Percentiles rank a stretch among this genome's conserved stretches.
phyloP scores from a whole-genome alignment of 2,113 vertebrate genomes.

The Trachemys scripta region DNA sequence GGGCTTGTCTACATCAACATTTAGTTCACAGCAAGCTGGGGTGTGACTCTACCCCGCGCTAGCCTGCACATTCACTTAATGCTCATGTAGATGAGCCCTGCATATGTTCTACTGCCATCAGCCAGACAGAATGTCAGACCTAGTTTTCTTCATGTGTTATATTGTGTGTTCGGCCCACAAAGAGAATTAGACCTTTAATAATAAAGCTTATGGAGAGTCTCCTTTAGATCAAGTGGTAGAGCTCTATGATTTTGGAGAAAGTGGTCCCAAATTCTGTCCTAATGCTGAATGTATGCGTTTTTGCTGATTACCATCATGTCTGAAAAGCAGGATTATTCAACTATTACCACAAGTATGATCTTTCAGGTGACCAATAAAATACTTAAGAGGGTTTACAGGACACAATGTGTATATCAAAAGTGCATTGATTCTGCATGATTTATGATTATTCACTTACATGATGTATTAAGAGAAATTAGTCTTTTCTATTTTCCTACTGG shows the following conservation, averaged over 20 bases:
- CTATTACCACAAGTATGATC: background rate
- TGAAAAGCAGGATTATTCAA: background rate
- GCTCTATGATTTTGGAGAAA: background rate
- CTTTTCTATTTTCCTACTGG: slow-evolving; percentile 2
- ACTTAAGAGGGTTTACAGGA: background rate
- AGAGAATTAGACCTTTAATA: background rate
- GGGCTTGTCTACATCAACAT: background rate
- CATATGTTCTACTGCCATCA: background rate
- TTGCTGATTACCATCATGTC: background rate
- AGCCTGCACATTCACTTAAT: background rate
- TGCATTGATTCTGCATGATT: slow-evolving; percentile 41
- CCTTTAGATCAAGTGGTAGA: background rate
- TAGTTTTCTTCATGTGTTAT: background rate
- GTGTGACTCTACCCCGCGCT: background rate
- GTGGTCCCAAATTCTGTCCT: background rate
- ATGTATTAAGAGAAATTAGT: slow-evolving; percentile 35
- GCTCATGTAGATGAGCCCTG: background rate
- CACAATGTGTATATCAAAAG: slow-evolving; percentile 9
- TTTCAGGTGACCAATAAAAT: background rate
- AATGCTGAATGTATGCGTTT: background rate
- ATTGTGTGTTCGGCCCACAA: background rate
- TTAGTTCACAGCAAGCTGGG: background rate
- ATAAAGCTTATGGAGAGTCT: background rate
- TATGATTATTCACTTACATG: slow-evolving; percentile 52
- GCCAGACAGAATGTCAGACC: background rate